Evolutionary conservation across 2,797 vertebrate genomes (phyloP).

Genomic region (Karalla daura): DNA sequence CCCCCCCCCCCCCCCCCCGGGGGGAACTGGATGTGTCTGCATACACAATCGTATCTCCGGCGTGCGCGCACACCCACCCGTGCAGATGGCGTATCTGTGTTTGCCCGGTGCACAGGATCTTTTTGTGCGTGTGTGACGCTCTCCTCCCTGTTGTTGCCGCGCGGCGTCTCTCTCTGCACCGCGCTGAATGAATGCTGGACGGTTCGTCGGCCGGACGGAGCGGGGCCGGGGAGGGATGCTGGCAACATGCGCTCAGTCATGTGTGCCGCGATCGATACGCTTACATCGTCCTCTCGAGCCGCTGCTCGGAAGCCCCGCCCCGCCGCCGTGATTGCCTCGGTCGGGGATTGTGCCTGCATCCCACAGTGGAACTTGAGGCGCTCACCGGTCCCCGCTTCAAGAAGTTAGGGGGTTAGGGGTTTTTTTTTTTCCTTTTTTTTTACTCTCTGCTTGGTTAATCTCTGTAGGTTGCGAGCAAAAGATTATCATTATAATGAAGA

Average conservation of each 20-base stretch:
- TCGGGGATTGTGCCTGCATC: slow-evolving; percentile 52
- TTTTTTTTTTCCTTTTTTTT: slow-evolving; percentile 42
- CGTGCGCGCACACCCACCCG: slow-evolving; percentile 5
- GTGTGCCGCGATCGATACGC: slow-evolving; percentile 72
- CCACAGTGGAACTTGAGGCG: slow-evolving; percentile 38
- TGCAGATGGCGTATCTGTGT: slow-evolving; percentile 26
- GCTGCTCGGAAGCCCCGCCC: slow-evolving; percentile 63
- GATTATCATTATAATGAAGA: slow-evolving; percentile 67
- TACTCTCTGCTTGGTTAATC: slow-evolving; percentile 46
- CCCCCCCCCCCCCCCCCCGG: slow-evolving; percentile 49
- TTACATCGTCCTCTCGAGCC: slow-evolving; percentile 69
- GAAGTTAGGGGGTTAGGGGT: slow-evolving; percentile 41
- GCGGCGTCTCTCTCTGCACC: slow-evolving; percentile 13
- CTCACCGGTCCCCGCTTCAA: slow-evolving; percentile 35
- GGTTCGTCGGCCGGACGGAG: slow-evolving; percentile 30
- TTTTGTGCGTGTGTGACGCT: slow-evolving; percentile 36
- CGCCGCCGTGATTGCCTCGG: slow-evolving; percentile 53
- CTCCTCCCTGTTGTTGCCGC: slow-evolving; percentile 2
- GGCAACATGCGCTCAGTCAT: slow-evolving; percentile 75
- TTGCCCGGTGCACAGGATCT: slow-evolving; percentile 18
- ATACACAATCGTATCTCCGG: slow-evolving; percentile 16
- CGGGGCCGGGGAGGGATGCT: slow-evolving; percentile 45
- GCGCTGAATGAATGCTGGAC: slow-evolving; percentile 37
- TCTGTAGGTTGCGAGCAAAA: slow-evolving; percentile 64
- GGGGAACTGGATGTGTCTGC: slow-evolving; percentile 46